Evolutionary conservation across 2,797 vertebrate genomes (phyloP).

Genomic region (Tiaroga cobitis): DNA sequence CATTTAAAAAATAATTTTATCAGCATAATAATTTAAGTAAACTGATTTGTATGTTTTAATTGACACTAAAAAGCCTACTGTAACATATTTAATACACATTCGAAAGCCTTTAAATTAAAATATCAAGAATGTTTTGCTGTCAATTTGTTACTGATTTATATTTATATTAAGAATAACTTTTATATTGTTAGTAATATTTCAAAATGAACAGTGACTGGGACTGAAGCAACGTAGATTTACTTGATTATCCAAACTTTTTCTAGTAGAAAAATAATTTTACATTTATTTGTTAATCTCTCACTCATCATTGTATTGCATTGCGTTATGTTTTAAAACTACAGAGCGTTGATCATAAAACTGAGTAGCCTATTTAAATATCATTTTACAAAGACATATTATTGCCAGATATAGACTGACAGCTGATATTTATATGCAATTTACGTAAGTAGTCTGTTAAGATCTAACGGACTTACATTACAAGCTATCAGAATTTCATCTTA

Average conservation of each 20-base stretch:
- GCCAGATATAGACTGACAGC: not conserved
- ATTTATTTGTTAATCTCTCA: not conserved
- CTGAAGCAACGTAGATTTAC: not conserved
- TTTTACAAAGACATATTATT: not conserved
- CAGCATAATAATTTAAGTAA: not conserved
- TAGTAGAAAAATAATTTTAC: not conserved
- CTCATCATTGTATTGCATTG: not conserved
- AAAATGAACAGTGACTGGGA: not conserved
- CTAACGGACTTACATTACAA: not conserved
- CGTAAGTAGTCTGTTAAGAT: not conserved
- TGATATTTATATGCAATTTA: not conserved
- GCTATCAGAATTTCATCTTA: not conserved
- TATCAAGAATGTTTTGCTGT: not conserved
- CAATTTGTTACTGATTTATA: not conserved
- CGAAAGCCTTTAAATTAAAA: no score
- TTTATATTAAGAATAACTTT: not conserved
- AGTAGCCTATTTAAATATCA: not conserved
- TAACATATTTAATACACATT: not conserved
- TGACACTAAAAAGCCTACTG: not conserved
- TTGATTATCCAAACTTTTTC: not conserved
- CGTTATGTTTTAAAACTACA: not conserved
- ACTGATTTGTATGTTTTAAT: not conserved
- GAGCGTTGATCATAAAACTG: not conserved
- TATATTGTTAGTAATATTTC: not conserved
- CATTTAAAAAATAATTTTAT: not conserved